Evolutionary conservation across 2,113 vertebrate species (phyloP), one percentile per base, ranked within the genome.

Genomic region (Boulengeromyrus knoepffleri): DNA sequence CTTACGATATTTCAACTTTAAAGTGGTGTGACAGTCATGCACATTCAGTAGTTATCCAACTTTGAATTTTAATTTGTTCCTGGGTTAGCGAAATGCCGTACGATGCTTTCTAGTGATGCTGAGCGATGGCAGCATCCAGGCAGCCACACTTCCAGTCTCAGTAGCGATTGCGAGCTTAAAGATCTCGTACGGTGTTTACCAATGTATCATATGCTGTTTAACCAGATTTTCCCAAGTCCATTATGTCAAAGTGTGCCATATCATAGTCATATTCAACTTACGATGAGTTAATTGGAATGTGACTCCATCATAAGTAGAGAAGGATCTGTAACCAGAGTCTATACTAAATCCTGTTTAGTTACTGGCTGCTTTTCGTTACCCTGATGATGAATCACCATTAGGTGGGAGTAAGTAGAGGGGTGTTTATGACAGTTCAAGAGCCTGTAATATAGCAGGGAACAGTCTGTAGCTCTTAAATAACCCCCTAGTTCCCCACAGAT

Each of bases 391-490:
- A 42, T 80, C 66, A 83, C 77, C 46, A 77, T 84, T 52, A 53
- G 27, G n/a, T 80, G 17, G 50, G 5, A 13, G 45, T 52, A 77
- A 89, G 27, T 58, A 83, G 70, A 70, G 27, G 88, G 27, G 9
- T 4, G 83, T 89, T 56, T 62, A 52, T 83, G 77, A 89, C 80
- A 85, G 77, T 10, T 53, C 21, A 10, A 39, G 24, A 24, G 21
- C 12, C 21, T 56, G 52, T 17, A 15, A 46, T 77, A 62, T 21
- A 39, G 88, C 70, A 50, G 74, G 85, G 66, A 6, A 2, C 21
- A 87, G 52, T 27, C 13, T 39, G 8, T 89, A 21, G 85, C 52
- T 56, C 89, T 58, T 52, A 85, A 27, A 39, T 91, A 53, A 52
- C 87, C 58, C 24, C 19, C 45, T 88, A 50, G 27, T 50, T 9